Evolutionary conservation across 2,888 invertebrate species (phyloP), one percentile per base, ranked within the genome.

Genomic region (Microctonus aethiopoides): DNA sequence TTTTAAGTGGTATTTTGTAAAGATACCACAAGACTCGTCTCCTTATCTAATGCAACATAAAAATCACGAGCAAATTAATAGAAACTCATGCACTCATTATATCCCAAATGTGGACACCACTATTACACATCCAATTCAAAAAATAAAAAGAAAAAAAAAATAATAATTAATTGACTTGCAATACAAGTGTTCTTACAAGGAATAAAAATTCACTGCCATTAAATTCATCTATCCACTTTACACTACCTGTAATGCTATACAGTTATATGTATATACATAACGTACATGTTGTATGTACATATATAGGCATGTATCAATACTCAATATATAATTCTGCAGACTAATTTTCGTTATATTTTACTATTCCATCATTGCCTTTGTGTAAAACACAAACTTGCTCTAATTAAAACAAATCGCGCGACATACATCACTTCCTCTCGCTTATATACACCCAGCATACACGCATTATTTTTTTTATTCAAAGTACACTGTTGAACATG

Each of bases 351-450:
- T 7, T 7, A 9, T n/a, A 46, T 46, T 46, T 46, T 16, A 5
- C 46, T 16, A 46, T 46, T 46, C 16, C 46, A 46, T 46, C 46
- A 46, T 16, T 46, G 6, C 16, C 46, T 65, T 68, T 61, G 54
- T 68, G 65, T 80, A 79, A 79, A 81, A n/a, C 80, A 79, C 78
- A 76, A 81, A 77, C 78, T 82, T 79, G 81, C 76, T 81, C 82
- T 81, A 83, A 83, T 83, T 83, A 83, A 81, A 80, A 75, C 77
- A 77, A 81, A 80, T 81, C 77, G 77, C 24, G 54, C 75, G 77
- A 77, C 76, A 46, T 46, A 7, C 2, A 46, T 46, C 20, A 16
- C 46, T 46, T 16, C 7, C 46, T 46, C 46, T n/a, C 46, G 1
- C 46, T 46, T 7, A 16, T 7, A 16, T 16, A 3, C 16, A 20